These are phyloP conservation scores for Cassiopea andromeda DNA, from an alignment of 30 jellyfish, hydroid and myxozoan species.

Conservation along the genomic window DNA sequence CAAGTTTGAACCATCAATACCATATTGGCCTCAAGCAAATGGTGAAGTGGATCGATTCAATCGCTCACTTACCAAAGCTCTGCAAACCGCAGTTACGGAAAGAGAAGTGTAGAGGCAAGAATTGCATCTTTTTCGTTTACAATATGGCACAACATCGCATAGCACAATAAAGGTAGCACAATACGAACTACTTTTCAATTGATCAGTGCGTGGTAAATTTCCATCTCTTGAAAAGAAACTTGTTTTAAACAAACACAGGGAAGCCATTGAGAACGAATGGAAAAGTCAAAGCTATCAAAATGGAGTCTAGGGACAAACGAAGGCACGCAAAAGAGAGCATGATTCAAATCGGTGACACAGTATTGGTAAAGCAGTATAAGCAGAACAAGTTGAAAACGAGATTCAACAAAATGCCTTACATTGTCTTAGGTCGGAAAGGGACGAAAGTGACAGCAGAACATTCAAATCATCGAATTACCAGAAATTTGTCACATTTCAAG, in stretches of 20 bases:
- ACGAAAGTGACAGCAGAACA: slow-evolving; percentile 21
- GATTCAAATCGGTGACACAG: slow-evolving; percentile 6
- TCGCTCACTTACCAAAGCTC: not conserved
- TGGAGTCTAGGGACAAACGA: slow-evolving; percentile 26
- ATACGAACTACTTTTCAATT: slow-evolving; percentile 26
- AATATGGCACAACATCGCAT: not conserved
- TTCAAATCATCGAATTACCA: slow-evolving; percentile 30
- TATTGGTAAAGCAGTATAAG: slow-evolving; percentile 6
- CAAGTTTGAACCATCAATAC: too few relatives aligned
- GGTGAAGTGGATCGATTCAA: too few relatives aligned
- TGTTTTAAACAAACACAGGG: slow-evolving; percentile 21
- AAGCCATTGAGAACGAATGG: slow-evolving; percentile 28
- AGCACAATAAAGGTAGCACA: not conserved
- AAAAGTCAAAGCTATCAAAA: slow-evolving; percentile 23
- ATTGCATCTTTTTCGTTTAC: not conserved
- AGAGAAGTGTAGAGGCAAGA: not conserved
- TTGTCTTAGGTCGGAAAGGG: slow-evolving; percentile 32
- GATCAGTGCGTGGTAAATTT: not conserved
- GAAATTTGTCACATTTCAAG: slow-evolving; percentile 12
- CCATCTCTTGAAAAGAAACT: not conserved
- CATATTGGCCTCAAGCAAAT: too few relatives aligned
- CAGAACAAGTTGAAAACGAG: not conserved
- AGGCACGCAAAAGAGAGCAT: slow-evolving; percentile 31
- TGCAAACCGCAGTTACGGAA: not conserved
- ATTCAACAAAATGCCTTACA: slow-evolving; percentile 18